Evolutionary conservation across 92 coral and sea anemone genomes (phyloP).

Genomic region (Metridium senile): DNA sequence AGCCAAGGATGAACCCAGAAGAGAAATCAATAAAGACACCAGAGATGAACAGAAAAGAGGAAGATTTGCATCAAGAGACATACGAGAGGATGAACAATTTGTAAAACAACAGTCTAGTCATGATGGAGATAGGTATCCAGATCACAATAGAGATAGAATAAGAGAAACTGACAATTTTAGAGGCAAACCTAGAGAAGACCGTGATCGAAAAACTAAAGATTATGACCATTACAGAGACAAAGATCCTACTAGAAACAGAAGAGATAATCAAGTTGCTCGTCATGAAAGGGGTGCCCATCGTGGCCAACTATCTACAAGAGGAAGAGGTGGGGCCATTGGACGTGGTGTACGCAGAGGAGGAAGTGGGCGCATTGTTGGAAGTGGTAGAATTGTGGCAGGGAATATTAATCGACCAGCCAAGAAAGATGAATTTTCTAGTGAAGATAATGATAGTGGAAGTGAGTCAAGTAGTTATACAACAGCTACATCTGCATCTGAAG

Average conservation of each 20-base stretch:
- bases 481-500: constrained; percentile 95
- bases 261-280: background rate
- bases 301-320: constrained; percentile 52
- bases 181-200: constrained; percentile 29
- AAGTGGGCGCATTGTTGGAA: constrained; percentile 71
- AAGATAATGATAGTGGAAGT: constrained; percentile 69
- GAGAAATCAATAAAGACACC: background rate
- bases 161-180: constrained; percentile 12
- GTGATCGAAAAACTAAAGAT: constrained; percentile 7
- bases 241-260: background rate
- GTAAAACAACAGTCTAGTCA: constrained; percentile 15
- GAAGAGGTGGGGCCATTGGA: constrained; percentile 61
- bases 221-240: constrained; percentile 22
- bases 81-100: constrained; percentile 15
- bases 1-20: background rate
- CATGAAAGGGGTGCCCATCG: constrained; percentile 46
- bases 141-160: constrained; percentile 17
- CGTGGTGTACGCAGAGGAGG: constrained; percentile 75
- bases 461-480: constrained; percentile 85
- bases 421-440: constrained; percentile 63
- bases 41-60: constrained; percentile 15
- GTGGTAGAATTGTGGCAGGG: constrained; percentile 68
- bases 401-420: constrained; percentile 51
- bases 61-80: constrained; percentile 5
- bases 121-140: constrained; percentile 32